These are phyloP conservation scores for Thecophora atra DNA, from an alignment of 2,888 invertebrate species.

Conservation along the genomic window DNA sequence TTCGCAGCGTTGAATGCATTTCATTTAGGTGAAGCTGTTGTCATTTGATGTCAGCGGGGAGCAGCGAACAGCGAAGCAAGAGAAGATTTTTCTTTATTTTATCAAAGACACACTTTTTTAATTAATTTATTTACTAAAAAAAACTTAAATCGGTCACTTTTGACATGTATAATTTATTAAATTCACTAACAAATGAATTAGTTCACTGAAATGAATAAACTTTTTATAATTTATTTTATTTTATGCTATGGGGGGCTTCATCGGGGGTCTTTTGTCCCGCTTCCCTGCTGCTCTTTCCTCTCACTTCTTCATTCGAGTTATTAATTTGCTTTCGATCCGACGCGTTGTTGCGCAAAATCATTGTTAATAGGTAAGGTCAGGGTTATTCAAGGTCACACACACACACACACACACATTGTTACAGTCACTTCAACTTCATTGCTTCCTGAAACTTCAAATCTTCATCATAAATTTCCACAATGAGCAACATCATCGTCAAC, in stretches of 20 bases:
- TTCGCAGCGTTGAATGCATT: not conserved
- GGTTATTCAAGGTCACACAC: slow-evolving; percentile 28
- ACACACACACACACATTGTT: slow-evolving; percentile 3
- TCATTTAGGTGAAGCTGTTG: slow-evolving; percentile 2
- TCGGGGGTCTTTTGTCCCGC: too few species aligned
- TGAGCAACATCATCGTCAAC: slow-evolving; percentile 39
- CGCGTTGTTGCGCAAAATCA: not conserved
- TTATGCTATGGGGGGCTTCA: too few species aligned
- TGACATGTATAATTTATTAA: too few species aligned
- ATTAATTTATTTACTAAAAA: too few species aligned
- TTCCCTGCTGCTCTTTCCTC: too few species aligned
- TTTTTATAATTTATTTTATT: too few species aligned
- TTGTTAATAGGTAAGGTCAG: slow-evolving; percentile 26
- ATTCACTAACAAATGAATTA: too few species aligned
- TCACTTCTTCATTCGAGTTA: too few species aligned
- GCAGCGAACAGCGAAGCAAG: not conserved
- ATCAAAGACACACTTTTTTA: too few species aligned
- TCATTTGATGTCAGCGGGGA: not conserved
- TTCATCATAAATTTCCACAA: slow-evolving; percentile 10
- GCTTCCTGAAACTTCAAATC: slow-evolving; percentile 30
- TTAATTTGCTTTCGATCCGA: not conserved
- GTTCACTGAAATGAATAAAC: too few species aligned
- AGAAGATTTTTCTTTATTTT: too few species aligned
- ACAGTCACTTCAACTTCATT: slow-evolving; percentile 17
- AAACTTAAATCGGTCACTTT: too few species aligned